phyloP scores from a whole-genome alignment of 2,888 invertebrate genomes.

The Dexiosoma caninum region DNA sequence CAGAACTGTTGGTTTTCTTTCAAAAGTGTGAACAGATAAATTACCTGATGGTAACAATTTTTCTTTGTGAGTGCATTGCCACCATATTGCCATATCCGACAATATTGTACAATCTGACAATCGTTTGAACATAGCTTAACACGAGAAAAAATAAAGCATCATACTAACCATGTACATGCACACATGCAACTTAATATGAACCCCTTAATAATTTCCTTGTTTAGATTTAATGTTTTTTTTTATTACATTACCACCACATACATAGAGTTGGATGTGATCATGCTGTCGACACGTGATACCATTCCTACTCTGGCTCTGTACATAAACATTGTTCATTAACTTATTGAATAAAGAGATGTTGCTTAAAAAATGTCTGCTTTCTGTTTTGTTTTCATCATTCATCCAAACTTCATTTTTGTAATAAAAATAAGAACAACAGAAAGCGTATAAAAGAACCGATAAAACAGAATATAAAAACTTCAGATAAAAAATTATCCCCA shows the following conservation, averaged over 20 bases:
- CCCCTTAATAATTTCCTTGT: constrained; percentile 38
- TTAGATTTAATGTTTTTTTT: constrained; percentile 12
- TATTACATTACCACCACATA: neutral
- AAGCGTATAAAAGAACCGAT: constrained; percentile 15
- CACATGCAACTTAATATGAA: constrained; percentile 11
- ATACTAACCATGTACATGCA: too few relatives aligned
- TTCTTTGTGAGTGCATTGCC: too few relatives aligned
- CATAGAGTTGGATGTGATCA: constrained; percentile 31
- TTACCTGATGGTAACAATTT: too few relatives aligned
- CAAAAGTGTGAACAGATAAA: too few relatives aligned
- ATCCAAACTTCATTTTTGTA: constrained; percentile 44
- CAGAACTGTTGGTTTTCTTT: too few relatives aligned
- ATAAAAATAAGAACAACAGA: constrained; percentile 22
- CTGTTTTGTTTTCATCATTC: constrained; percentile 54
- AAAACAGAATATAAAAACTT: constrained; percentile 18
- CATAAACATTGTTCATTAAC: neutral
- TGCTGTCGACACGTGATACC: constrained; percentile 57
- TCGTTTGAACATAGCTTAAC: too few relatives aligned
- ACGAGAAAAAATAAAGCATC: too few relatives aligned
- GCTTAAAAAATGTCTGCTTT: constrained; percentile 30
- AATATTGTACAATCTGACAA: too few relatives aligned
- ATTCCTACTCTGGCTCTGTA: constrained; percentile 22
- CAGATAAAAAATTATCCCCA: constrained; percentile 5
- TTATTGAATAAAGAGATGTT: constrained; percentile 4
- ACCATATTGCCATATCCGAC: too few relatives aligned